These are phyloP conservation scores for Epizoanthus scotinus DNA, from an alignment of 92 coral and sea anemone species.

Conservation along the genomic window DNA sequence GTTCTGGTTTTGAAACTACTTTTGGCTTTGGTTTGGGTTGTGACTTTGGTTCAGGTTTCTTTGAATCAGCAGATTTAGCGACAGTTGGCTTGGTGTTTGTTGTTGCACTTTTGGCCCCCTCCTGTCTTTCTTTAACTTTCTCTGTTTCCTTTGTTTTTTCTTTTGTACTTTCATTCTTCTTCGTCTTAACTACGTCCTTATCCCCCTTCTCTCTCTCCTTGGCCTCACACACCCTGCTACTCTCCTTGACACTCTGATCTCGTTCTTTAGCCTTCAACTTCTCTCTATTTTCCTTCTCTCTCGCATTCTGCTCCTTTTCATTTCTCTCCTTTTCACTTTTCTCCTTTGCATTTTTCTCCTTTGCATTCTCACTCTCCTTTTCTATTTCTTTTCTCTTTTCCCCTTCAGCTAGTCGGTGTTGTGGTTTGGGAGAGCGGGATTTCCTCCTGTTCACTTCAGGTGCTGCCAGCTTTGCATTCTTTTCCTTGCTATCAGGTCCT, in stretches of 20 bases:
- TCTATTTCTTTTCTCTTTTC: constrained; percentile 55
- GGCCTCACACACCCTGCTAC: constrained; percentile 33
- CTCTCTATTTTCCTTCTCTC: background rate
- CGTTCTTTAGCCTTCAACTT: constrained; percentile 28
- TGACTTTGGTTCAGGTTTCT: constrained; percentile 26
- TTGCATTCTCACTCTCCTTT: constrained; percentile 40
- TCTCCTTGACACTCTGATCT: constrained; percentile 42
- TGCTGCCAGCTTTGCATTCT: constrained; percentile 41
- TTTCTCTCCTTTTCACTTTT: constrained; percentile 16
- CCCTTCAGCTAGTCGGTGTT: constrained; percentile 45
- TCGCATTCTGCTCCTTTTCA: constrained; percentile 12
- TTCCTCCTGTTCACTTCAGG: constrained; percentile 53
- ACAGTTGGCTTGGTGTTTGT: background rate
- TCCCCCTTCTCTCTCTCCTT: constrained; percentile 60
- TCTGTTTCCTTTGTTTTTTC: constrained; percentile 51
- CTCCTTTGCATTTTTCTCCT: constrained; percentile 45
- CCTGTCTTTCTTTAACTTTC: constrained; percentile 61
- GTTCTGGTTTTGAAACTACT: constrained; percentile 39
- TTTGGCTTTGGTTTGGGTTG: constrained; percentile 27
- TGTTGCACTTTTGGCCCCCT: constrained; percentile 49
- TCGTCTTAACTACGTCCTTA: constrained; percentile 41
- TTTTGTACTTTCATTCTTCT: constrained; percentile 46
- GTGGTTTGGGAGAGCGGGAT: constrained; percentile 62
- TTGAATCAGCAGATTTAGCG: background rate
- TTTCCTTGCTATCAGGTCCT: constrained; percentile 44